These are phyloP conservation scores for Puffinus mauretanicus DNA, from an alignment of 2,113 vertebrate genomes.

Conservation along the genomic window DNA sequence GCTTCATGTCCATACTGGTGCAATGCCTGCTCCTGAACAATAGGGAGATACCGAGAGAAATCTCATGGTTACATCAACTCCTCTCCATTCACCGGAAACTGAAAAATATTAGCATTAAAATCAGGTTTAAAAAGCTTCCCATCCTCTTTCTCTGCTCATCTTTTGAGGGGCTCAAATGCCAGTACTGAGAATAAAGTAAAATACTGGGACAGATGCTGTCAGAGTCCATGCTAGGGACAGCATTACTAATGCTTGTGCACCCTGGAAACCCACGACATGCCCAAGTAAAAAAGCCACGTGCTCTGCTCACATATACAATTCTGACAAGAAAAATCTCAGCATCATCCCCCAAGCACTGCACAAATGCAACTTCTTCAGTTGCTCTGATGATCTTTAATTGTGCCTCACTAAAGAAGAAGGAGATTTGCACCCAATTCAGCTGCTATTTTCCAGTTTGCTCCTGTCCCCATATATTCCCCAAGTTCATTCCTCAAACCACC, in stretches of 20 bases:
- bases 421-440: background rate
- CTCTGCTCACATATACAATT: background rate
- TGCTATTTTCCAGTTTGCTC: background rate
- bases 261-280: background rate
- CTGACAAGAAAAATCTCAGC: background rate
- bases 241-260: rapidly evolving
- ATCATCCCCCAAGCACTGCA: background rate
- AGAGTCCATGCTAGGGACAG: background rate
- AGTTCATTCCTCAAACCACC: background rate
- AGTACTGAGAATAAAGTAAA: background rate
- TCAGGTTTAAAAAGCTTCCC: background rate
- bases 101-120: background rate
- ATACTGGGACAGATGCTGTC: background rate
- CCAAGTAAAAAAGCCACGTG: rapidly evolving
- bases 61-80: background rate
- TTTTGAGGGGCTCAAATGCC: background rate
- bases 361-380: background rate
- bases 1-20: background rate
- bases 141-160: background rate
- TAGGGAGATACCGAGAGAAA: background rate
- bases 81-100: background rate
- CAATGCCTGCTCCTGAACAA: background rate
- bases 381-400: background rate
- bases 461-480: background rate
- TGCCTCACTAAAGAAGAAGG: background rate